Evolutionary conservation across 2,797 vertebrate genomes (phyloP), one percentile per base, ranked within the genome.

Genomic region (Ambastaia sidthimunki): DNA sequence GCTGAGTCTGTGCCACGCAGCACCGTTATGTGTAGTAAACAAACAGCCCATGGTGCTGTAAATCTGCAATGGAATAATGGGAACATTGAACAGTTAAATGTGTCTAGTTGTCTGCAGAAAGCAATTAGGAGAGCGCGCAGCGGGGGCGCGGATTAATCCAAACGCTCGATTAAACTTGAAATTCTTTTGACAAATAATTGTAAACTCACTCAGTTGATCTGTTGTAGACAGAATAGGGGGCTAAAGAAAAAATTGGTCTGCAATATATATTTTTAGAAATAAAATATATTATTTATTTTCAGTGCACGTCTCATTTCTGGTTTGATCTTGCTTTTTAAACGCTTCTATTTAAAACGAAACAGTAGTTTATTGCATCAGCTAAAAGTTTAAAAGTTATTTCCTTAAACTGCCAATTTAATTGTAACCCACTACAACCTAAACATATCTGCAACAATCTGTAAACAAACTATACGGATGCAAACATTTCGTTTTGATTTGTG

Each of bases 101-200:
- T 63, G 60, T 71, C 69, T 48, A 79, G 80, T n/a, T 80, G 47
- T 81, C 70, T 57, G 72, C 52, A 67, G 67, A 55, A 76, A 81
- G 84, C 83, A 88, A 89, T 91, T 90, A 90, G 85, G 80, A 71
- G 76, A 86, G 77, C 73, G 80, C 90, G 66, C 90, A 91, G 89
- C 63, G 0, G 88, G 83, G 81, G 80, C 59, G 67, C 31, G 21
- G 85, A 89, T 88, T 89, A 81, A 87, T 88, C 88, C 57, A 82
- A 90, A 90, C 18, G 84, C 89, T 88, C 28, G 16, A 90, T 92
- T 91, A 89, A 90, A 88, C 78, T 80, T 77, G 21, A 82, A 86
- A 87, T 84, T 85, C 82, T 80, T 81, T 19, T 6, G 81, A 80
- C 73, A 81, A 84, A 78, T 82, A 80, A 76, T 66, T 15, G 44